Conservation (phyloP, 2,797 vertebrate species). For the Arrhamphus sclerolepis region DNA sequence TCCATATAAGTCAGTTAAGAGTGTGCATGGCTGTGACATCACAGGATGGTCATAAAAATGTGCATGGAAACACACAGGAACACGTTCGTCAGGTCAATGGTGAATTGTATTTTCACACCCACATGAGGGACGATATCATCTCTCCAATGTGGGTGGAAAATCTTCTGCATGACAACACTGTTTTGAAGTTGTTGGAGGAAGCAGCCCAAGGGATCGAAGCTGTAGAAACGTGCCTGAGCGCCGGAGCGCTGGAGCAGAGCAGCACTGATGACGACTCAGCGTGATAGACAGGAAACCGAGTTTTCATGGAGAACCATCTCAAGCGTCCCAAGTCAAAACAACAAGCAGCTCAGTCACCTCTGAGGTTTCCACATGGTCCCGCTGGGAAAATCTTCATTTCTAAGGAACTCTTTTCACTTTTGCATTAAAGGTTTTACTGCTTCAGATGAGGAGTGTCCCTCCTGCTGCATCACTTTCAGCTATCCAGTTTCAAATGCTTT, state of each 20-base stretch:
- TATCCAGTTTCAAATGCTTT: background rate
- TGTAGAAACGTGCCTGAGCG: background rate
- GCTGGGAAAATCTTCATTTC: background rate
- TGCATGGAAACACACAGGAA: no score
- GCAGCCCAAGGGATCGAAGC: conserved; percentile 7
- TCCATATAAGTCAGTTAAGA: no score
- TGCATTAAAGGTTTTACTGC: background rate
- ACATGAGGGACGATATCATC: background rate
- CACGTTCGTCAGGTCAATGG: no score
- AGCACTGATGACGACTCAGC: no score
- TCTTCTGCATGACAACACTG: conserved; percentile 7
- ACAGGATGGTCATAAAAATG: background rate
- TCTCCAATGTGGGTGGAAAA: background rate
- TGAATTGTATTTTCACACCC: background rate
- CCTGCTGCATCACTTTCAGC: conserved; percentile 5
- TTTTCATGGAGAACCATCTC: conserved; percentile 16
- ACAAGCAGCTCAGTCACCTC: background rate
- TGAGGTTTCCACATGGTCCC: conserved; percentile 19
- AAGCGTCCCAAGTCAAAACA: conserved; percentile 26
- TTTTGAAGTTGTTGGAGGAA: background rate
- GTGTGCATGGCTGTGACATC: no score
- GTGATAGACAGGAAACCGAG: background rate
- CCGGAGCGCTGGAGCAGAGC: background rate
- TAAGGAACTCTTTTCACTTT: no score
- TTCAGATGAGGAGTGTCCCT: conserved; percentile 20